Conservation (phyloP, 2,888 invertebrate genomes). For the Digitonthophagus gazella region DNA sequence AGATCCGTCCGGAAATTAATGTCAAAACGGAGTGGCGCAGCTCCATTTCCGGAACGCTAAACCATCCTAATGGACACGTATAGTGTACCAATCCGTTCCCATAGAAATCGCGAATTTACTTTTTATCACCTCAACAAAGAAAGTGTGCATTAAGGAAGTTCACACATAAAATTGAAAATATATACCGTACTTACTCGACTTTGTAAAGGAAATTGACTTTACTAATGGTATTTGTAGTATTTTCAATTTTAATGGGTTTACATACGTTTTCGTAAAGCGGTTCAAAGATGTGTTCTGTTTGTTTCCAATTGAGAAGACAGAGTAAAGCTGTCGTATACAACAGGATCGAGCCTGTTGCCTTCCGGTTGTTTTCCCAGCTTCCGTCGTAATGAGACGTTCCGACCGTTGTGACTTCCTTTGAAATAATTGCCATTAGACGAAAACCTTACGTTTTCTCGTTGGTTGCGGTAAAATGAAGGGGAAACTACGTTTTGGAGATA, state of each 20-base stretch:
- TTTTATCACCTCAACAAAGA: neutral
- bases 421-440: neutral
- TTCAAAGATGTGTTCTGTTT: neutral
- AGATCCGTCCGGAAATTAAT: constrained; percentile 39
- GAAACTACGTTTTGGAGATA: neutral
- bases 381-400: neutral
- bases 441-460: neutral
- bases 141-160: neutral
- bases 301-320: neutral
- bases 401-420: neutral
- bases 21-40: constrained; percentile 38
- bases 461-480: neutral
- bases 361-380: neutral
- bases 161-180: neutral
- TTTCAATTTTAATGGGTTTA: neutral
- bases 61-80: constrained; percentile 36
- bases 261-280: neutral
- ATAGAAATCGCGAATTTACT: neutral
- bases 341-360: neutral
- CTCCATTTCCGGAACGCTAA: constrained; percentile 41
- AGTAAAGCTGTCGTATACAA: neutral
- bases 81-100: constrained; percentile 5
- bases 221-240: too few relatives aligned
- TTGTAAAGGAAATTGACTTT: too few relatives aligned
- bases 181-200: too few relatives aligned